A percentile compares a stretch with the other conserved stretches of the same genome.
Conservation (phyloP, 2,113 vertebrate genomes). For the Esox niger region DNA sequence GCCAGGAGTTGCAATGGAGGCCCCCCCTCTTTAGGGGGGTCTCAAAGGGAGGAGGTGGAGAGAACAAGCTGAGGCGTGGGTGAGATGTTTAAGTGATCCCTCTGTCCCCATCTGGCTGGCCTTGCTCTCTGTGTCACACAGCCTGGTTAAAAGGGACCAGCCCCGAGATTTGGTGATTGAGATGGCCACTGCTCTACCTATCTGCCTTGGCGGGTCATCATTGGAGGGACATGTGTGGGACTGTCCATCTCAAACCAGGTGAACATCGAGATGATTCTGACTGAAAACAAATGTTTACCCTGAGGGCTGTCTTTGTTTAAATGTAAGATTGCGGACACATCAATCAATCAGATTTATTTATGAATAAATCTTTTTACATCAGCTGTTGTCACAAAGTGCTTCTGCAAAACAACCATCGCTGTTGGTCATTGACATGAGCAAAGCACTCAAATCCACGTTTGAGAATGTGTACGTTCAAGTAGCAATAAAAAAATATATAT, state of each 20-base stretch:
- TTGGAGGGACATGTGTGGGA: constrained; percentile 6
- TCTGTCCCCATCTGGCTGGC: constrained; percentile 57
- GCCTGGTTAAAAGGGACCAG: constrained; percentile 50
- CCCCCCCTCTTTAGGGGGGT: constrained; percentile 58
- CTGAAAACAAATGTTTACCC: not conserved
- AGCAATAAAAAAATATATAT: not conserved
- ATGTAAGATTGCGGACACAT: not conserved
- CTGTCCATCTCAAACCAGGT: constrained; percentile 25
- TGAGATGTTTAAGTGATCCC: constrained; percentile 61
- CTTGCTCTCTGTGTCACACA: constrained; percentile 46
- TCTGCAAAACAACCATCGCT: not conserved
- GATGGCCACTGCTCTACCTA: constrained; percentile 66
- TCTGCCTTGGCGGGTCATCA: constrained; percentile 15
- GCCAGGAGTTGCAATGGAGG: constrained; percentile 78
- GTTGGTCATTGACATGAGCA: not conserved
- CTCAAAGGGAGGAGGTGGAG: constrained; percentile 77
- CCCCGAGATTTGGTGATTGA: constrained; percentile 52
- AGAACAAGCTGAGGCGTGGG: constrained; percentile 60
- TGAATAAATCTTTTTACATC: too few relatives aligned
- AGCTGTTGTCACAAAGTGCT: too few relatives aligned
- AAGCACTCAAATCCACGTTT: not conserved
- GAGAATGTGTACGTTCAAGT: not conserved
- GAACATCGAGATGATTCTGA: constrained; percentile 8
- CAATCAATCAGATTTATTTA: too few relatives aligned
- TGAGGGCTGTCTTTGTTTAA: not conserved